A percentile compares a stretch with the other conserved stretches of the same genome.
phyloP scores from a whole-genome alignment of 2,888 invertebrate species.

The Gibbula magus region DNA sequence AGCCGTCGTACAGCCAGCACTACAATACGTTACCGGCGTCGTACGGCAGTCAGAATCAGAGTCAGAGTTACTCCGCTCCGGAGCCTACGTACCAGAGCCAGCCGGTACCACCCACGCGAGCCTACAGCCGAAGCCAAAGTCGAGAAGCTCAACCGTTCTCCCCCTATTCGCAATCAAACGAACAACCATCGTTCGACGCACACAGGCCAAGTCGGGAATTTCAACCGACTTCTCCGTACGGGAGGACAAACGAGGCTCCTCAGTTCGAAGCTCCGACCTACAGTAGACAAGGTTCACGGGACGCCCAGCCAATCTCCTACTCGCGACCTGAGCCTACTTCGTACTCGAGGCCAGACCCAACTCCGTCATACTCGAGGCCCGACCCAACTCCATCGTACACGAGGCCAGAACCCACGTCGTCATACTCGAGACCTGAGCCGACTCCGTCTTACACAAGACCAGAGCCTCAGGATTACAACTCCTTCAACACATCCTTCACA shows the following conservation, averaged over 20 bases:
- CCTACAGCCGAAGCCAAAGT: constrained; percentile 24
- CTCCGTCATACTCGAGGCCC: neutral
- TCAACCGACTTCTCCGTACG: neutral
- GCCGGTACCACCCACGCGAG: constrained; percentile 16
- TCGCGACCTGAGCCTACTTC: constrained; percentile 21
- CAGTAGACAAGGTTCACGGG: neutral
- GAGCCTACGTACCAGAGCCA: constrained; percentile 14
- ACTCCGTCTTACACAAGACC: constrained; percentile 1
- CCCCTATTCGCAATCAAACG: constrained; percentile 10
- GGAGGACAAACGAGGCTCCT: neutral
- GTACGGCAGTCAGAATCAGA: constrained; percentile 29
- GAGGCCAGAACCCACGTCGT: neutral
- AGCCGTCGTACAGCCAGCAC: constrained; percentile 23
- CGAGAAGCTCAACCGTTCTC: constrained; percentile 16
- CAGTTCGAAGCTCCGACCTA: constrained; percentile 11
- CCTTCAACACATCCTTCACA: neutral
- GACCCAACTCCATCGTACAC: neutral
- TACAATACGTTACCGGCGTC: constrained; percentile 37
- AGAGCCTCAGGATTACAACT: constrained; percentile 16
- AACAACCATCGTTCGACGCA: constrained; percentile 17
- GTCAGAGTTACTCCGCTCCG: constrained; percentile 27
- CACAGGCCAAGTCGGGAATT: neutral
- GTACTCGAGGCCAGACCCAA: neutral
- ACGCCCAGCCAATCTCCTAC: constrained; percentile 23
- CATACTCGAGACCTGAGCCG: neutral